A percentile compares a stretch with the other conserved stretches of the same genome.
Evolutionary conservation across 1,140 invertebrate genomes (phyloP).

Genomic region (Procambarus virginalis): DNA sequence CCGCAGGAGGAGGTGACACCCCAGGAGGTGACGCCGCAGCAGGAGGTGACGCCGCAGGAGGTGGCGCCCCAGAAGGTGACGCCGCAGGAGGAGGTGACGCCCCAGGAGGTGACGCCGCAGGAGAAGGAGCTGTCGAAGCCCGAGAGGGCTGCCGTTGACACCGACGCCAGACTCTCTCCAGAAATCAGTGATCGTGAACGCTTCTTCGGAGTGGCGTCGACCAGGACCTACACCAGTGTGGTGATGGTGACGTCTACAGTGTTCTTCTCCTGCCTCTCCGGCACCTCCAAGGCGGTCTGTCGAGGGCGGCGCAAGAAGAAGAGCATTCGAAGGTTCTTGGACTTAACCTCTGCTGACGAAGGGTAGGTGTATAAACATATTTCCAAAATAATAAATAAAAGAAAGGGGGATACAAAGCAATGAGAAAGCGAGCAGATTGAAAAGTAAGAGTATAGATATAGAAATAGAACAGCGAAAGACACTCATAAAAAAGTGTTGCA

Average conservation of each 20-base stretch:
- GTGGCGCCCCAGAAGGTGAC: not conserved
- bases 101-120: not conserved
- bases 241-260: slow-evolving; percentile 20
- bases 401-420: not conserved
- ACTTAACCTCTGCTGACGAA: not conserved
- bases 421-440: not conserved
- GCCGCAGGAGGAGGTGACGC: not conserved
- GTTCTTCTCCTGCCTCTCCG: slow-evolving; percentile 20
- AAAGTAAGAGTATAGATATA: not conserved
- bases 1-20: not conserved
- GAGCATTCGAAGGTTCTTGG: not conserved
- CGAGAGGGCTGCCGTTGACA: no score
- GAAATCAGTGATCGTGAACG: not conserved
- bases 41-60: not conserved
- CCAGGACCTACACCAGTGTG: not conserved
- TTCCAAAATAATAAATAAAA: not conserved
- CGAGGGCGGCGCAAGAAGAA: not conserved
- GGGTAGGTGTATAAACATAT: not conserved
- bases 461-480: not conserved
- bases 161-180: not conserved
- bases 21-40: not conserved
- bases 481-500: no score
- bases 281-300: not conserved
- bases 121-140: not conserved
- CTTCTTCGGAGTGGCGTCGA: not conserved